Base-by-base conservation (phyloP, 1,140 invertebrate genomes). In the Caerostris extrusa region DNA sequence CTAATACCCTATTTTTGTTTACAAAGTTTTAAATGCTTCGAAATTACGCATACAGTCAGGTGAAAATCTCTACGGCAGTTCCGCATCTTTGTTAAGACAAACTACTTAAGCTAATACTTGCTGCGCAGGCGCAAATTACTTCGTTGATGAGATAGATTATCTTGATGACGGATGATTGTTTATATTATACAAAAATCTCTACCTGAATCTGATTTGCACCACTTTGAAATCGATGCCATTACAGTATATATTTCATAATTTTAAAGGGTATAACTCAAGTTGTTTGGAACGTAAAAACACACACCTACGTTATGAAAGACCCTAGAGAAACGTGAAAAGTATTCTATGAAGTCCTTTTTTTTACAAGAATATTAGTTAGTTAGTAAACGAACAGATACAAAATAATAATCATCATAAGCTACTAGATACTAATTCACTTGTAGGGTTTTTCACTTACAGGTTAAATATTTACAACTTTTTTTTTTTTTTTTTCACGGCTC, bases 121-220 rank as follows among this genome's bases (percentile, higher is more conserved):
- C 83, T 85, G 83, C 83, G 83, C 83, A 85, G 17, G 83, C 83
- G 83, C 55, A 58, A 85, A 85, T 58, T 60, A 85, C 57, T 85
- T 85, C 83, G 83, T 85, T 85, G 83, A 85, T 85, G 83, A 85
- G 71, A 67, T 67, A n/a, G 64, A 85, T 58, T 85, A 53, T 69
- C 17, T 53, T 50, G 57, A 85, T 85, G 83, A 85, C 83, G 55
- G 83, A 85, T 85, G 83, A 85, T 81, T 34, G 34, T 34, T 77
- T 77, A 85, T 85, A 85, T 85, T 17, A 85, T 85, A 85, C 57
- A 85, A 85, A 81, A 85, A 57, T 50, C 58, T 85, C 57, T 58
- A 85, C 83, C 83, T 85, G 83, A 85, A 85, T 58, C 57, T 60
- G 83, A 85, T 60, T 85, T 85, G 83, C 83, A 85, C 83, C 83